Evolutionary conservation across 2,797 vertebrate genomes (phyloP), one percentile per base, ranked within the genome.

Genomic region (Girardinus metallicus): DNA sequence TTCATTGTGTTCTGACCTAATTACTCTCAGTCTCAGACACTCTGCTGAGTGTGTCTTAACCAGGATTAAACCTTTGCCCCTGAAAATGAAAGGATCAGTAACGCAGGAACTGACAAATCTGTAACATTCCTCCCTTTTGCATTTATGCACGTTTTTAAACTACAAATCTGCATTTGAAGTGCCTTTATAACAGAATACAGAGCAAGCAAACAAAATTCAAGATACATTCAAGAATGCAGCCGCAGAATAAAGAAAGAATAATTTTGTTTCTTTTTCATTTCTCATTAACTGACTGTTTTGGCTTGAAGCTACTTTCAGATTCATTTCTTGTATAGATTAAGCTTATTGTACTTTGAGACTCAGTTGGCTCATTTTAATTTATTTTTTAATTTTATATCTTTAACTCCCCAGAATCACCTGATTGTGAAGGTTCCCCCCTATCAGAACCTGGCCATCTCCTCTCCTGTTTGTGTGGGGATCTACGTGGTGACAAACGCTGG

Each of bases 351-450:
- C 23, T 53, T 53, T 26, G 51, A 26, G 51, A 53, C 53, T 55
- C 53, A 55, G 10, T n/a, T 70, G 11, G 13, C 39, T 84, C 15
- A 80, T 57, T 4, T 49, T 80, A 4, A 46, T 46, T 46, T 46
- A 46, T 46, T 47, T 72, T 57, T 26, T 21, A 74, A 7, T 31
- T 34, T 74, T 53, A 7, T 2, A n/a, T 43, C n/a, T 49, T 85
- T 18, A 26, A 36, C 64, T 26, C 71, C 47, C 31, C 92, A 99
- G 99, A 99, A 99, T 94, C 99, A 99, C 94, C 95, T 99, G 90
- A 98, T 99, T 90, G 98, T 99, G 84, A 99, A 98, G 91, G 98
- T 98, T 91, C 99, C 99, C 75, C 97, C 98, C 7, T 99, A 99
- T 95, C 97, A 98, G 55, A 97, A 98, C 94, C 97, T 95, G 88